phyloP scores from a whole-genome alignment of 2,888 invertebrate species.

The Lepidochitona cinerea region DNA sequence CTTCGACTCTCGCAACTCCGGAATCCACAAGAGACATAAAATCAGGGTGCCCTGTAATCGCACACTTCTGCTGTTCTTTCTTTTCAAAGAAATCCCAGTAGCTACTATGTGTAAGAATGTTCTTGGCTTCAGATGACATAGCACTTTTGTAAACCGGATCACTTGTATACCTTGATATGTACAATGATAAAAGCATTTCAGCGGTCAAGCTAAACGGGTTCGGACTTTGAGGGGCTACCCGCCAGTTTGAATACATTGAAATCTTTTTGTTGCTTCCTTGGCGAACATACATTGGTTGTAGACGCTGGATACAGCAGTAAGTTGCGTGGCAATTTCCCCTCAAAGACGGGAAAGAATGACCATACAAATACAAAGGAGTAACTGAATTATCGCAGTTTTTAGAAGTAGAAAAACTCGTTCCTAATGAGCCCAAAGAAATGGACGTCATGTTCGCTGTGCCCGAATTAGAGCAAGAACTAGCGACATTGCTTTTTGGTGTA shows the following conservation, averaged over 20 bases:
- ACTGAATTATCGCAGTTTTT: neutral
- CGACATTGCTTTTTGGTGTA: neutral
- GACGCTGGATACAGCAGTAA: constrained; percentile 93
- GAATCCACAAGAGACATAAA: too few species aligned
- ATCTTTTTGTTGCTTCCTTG: constrained; percentile 80
- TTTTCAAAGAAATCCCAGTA: constrained; percentile 64
- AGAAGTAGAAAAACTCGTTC: neutral
- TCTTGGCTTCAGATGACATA: constrained; percentile 36
- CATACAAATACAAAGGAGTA: constrained; percentile 30
- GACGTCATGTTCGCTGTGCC: neutral
- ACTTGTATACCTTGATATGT: constrained; percentile 47
- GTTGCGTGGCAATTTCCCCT: constrained; percentile 72
- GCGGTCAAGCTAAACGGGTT: constrained; percentile 80
- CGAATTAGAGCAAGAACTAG: neutral
- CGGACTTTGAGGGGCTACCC: constrained; percentile 60
- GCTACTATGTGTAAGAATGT: constrained; percentile 71
- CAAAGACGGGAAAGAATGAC: constrained; percentile 58
- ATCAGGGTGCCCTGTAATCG: neutral
- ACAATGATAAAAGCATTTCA: constrained; percentile 53
- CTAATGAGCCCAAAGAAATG: neutral
- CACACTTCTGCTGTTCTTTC: neutral
- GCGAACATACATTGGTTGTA: constrained; percentile 92
- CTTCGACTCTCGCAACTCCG: neutral
- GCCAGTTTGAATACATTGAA: constrained; percentile 97
- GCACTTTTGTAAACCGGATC: constrained; percentile 50